phyloP scores from a whole-genome alignment of 2,888 invertebrate genomes.

The Cyclophora albipunctata region DNA sequence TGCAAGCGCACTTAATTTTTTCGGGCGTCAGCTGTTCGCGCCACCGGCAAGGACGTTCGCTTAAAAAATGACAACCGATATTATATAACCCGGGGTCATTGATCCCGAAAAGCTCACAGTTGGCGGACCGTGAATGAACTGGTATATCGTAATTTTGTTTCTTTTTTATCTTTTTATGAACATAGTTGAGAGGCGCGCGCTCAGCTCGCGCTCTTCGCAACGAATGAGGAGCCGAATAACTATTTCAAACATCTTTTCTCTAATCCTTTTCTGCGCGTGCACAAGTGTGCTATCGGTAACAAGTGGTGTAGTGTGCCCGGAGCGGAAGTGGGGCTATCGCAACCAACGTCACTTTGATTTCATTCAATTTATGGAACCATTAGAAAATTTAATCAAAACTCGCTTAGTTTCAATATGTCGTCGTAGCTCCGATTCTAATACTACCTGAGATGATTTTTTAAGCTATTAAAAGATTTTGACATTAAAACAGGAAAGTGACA shows the following conservation, averaged over 20 bases:
- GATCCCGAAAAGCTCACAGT: slow-evolving; percentile 46
- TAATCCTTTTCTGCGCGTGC: slow-evolving; percentile 62
- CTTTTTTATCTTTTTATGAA: slow-evolving; percentile 10
- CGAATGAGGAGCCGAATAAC: slow-evolving; percentile 70
- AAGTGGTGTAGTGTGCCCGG: slow-evolving; percentile 43
- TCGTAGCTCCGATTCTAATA: too few relatives aligned
- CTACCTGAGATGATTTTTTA: too few relatives aligned
- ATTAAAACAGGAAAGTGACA: too few relatives aligned
- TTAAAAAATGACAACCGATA: slow-evolving; percentile 36
- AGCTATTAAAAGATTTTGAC: too few relatives aligned
- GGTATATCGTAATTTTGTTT: slow-evolving; percentile 41
- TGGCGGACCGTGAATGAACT: slow-evolving; percentile 57
- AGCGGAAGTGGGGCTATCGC: slow-evolving; percentile 42
- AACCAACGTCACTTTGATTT: slow-evolving; percentile 34
- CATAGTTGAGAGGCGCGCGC: slow-evolving; percentile 46
- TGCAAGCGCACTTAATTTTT: slow-evolving; percentile 9
- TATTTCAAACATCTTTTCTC: slow-evolving; percentile 72
- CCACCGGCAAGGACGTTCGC: slow-evolving; percentile 51
- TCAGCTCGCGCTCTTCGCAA: slow-evolving; percentile 53
- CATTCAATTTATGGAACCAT: slow-evolving; percentile 19
- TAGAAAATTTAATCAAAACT: too few relatives aligned
- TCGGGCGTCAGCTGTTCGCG: slow-evolving; percentile 55
- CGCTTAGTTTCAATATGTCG: too few relatives aligned
- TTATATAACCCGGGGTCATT: slow-evolving; percentile 50
- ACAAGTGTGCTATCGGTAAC: slow-evolving; percentile 44